Base-by-base conservation (phyloP, 2,888 invertebrate genomes). In the Amphimallon solstitiale region DNA sequence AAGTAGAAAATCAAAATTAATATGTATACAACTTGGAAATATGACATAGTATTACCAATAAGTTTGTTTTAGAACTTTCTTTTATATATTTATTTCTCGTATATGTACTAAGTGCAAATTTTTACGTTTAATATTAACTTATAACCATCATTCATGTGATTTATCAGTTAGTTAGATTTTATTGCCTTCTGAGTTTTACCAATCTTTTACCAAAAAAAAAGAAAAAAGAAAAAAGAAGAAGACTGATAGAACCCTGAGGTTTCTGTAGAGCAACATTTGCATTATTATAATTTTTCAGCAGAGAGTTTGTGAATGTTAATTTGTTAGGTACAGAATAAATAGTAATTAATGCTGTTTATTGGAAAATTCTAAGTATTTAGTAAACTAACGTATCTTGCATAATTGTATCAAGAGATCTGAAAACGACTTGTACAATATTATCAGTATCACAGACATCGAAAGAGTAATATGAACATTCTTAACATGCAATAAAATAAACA, bases 21-120 rank as follows among this genome's bases (percentile, higher is more conserved):
- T n/a, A n/a, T 35, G 9, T 51, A 51, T 35, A 15, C 4, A 37
- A 35, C 35, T 51, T 17, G 17, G 9, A 17, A 35, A 35, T 9
- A 9, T 17, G 10, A 45, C 7, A 45, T 17, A 19, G 5, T 45
- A 2, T 14, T 15, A 14, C 14, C n/a, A 19, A 37, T 43, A 29
- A 59, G 56, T 59, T 59, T 59, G 56, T 59, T 59, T 45, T 59
- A 59, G 29, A 59, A 59, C 56, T 59, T 59, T 43, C 14, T 14
- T 43, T 43, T 43, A 15, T 38, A 12, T 54, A 40, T 21, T 43
- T 21, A 40, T 37, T 29, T 1, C 23, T 29, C 9, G 9, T 29
- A n/a, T n/a, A n/a, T n/a, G n/a, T n/a, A n/a, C 29, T 29, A 29
- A 29, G 29, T 29, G 17, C 17, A 43, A 6, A 43, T 15, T 21